Percentiles rank a stretch among this genome's conserved stretches.
phyloP scores from a whole-genome alignment of 2,113 vertebrate genomes.

The Pipa parva region DNA sequence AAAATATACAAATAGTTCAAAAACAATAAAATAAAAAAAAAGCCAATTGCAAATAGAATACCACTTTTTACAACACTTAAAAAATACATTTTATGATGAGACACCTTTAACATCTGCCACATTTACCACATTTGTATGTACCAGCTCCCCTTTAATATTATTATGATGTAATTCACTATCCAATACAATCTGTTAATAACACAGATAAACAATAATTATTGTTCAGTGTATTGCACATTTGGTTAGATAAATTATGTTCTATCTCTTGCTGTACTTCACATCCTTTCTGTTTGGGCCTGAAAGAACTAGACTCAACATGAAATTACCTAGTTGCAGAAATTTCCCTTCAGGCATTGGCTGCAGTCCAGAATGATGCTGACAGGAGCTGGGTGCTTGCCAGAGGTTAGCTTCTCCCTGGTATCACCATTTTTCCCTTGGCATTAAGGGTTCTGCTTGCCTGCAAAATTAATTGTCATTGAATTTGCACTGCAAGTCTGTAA shows the following conservation, averaged over 20 bases:
- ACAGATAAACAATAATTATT: conserved; percentile 19
- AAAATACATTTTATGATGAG: too few relatives aligned
- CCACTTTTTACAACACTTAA: too few relatives aligned
- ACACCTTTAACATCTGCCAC: too few relatives aligned
- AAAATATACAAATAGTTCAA: too few relatives aligned
- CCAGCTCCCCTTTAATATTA: background rate
- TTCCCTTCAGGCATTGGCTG: conserved; percentile 8
- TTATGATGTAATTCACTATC: conserved; percentile 10
- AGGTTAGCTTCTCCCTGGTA: conserved; percentile 24
- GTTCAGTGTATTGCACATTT: background rate
- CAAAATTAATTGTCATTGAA: conserved; percentile 23
- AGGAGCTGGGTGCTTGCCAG: conserved; percentile 30
- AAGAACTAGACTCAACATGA: conserved; percentile 26
- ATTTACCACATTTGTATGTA: too few relatives aligned
- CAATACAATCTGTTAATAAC: background rate
- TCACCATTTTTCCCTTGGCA: conserved; percentile 5
- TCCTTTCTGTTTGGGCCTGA: conserved; percentile 9
- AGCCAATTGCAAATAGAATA: too few relatives aligned
- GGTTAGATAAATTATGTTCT: background rate
- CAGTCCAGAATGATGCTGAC: conserved; percentile 19
- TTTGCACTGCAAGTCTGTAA: conserved; percentile 1
- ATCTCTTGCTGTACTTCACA: background rate
- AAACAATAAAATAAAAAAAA: too few relatives aligned
- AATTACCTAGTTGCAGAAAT: conserved; percentile 33
- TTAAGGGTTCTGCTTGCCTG: conserved; percentile 30